These are phyloP conservation scores for Apotomis turbidana DNA, from an alignment of 2,888 invertebrate species.

Conservation along the genomic window DNA sequence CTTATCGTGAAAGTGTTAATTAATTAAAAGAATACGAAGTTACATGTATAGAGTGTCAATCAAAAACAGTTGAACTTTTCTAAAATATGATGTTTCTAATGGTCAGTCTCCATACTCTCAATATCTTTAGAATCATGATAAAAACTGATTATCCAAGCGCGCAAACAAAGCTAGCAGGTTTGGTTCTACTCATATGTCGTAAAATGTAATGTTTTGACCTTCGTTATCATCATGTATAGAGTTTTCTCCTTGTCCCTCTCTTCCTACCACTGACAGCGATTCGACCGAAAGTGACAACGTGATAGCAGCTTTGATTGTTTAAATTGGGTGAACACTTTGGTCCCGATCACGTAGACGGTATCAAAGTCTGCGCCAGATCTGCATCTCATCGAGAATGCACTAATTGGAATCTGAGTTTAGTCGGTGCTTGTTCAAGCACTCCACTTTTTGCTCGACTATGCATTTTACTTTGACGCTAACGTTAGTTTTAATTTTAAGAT, in stretches of 20 bases:
- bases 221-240: background rate
- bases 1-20: no score
- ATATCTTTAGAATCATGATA: no score
- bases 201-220: no score
- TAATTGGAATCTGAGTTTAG: conserved; percentile 79
- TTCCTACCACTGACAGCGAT: background rate
- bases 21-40: no score
- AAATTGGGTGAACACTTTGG: conserved; percentile 54
- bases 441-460: conserved; percentile 14
- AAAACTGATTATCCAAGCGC: no score
- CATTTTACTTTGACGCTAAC: background rate
- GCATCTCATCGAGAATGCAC: conserved; percentile 77
- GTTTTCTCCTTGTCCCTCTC: background rate
- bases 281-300: background rate
- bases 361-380: conserved; percentile 73
- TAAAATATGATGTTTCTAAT: no score
- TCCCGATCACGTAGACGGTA: conserved; percentile 77
- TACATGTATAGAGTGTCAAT: no score
- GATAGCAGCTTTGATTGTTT: conserved; percentile 15
- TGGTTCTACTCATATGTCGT: no score
- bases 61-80: no score
- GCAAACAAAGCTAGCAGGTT: no score
- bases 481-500: background rate
- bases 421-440: conserved; percentile 49
- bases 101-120: no score